A percentile compares a stretch with the other conserved stretches of the same genome.
phyloP scores from a whole-genome alignment of 2,888 invertebrate genomes.

The Orthosia gracilis region DNA sequence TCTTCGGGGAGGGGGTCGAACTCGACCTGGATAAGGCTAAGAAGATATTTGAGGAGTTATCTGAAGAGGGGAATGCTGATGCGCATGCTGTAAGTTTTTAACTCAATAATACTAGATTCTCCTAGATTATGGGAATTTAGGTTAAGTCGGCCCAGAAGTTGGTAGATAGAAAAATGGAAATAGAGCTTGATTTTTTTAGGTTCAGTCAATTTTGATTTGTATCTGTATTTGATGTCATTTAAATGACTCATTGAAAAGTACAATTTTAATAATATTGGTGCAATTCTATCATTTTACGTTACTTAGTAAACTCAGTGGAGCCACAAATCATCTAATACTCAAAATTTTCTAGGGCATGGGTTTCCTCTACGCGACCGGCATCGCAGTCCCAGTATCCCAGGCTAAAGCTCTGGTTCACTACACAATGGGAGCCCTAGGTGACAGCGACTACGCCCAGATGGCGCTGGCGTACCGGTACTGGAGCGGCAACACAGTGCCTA shows the following conservation, averaged over 20 bases:
- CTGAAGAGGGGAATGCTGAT: constrained; percentile 95
- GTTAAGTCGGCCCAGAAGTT: too few species aligned
- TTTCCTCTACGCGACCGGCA: constrained; percentile 96
- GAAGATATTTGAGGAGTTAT: constrained; percentile 94
- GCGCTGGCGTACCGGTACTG: constrained; percentile 98
- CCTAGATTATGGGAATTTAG: too few species aligned
- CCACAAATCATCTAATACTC: not conserved
- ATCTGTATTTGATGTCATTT: too few species aligned
- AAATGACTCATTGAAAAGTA: too few species aligned
- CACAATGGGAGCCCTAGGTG: constrained; percentile 97
- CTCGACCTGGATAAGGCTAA: constrained; percentile 95
- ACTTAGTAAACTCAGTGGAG: not conserved
- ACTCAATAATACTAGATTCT: too few species aligned
- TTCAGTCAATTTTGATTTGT: too few species aligned
- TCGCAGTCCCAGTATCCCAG: constrained; percentile 97
- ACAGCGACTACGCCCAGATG: constrained; percentile 98
- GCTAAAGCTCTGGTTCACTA: constrained; percentile 97
- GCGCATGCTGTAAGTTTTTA: constrained; percentile 95
- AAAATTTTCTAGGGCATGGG: constrained; percentile 93
- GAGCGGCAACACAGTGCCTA: constrained; percentile 97
- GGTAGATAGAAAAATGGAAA: too few species aligned
- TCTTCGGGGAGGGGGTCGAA: constrained; percentile 95
- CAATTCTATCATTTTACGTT: not conserved
- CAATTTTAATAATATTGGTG: too few species aligned
- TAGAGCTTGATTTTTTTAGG: too few species aligned